A percentile compares a stretch with the other conserved stretches of the same genome.
These are phyloP conservation scores for Aphodius sticticus DNA, from an alignment of 2,888 invertebrate genomes.

Conservation along the genomic window DNA sequence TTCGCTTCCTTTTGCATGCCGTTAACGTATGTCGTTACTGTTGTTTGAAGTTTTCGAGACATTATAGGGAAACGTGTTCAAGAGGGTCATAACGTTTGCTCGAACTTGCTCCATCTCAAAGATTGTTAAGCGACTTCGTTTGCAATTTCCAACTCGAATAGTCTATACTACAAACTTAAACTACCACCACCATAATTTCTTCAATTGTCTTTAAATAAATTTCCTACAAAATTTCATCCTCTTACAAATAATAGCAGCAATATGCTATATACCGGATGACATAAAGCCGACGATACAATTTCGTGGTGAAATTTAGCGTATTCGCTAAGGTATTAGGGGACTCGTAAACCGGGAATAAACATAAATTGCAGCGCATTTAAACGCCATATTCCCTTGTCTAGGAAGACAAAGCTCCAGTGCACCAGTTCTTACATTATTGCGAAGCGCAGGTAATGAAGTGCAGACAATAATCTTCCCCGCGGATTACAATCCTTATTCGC, in stretches of 20 bases:
- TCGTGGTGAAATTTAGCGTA: background rate
- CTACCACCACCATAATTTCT: background rate
- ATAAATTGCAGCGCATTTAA: background rate
- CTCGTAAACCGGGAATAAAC: background rate
- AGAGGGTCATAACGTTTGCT: background rate
- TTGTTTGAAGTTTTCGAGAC: conserved; percentile 7
- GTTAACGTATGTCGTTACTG: conserved; percentile 10
- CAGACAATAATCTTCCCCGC: background rate
- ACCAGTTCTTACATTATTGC: background rate
- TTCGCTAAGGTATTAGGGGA: background rate
- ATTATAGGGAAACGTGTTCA: background rate
- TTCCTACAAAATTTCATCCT: background rate
- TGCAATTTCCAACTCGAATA: background rate
- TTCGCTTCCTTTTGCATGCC: background rate
- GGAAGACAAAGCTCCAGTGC: background rate
- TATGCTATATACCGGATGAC: background rate
- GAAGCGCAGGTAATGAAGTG: background rate
- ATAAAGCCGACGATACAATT: background rate
- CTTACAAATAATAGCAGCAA: background rate
- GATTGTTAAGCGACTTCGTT: background rate
- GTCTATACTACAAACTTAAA: background rate
- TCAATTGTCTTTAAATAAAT: background rate
- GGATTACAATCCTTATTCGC: background rate
- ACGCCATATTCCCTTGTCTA: background rate
- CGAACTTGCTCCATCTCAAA: background rate